phyloP scores from a whole-genome alignment of 2,888 invertebrate genomes.

The Pristionchus fissidentatus region DNA sequence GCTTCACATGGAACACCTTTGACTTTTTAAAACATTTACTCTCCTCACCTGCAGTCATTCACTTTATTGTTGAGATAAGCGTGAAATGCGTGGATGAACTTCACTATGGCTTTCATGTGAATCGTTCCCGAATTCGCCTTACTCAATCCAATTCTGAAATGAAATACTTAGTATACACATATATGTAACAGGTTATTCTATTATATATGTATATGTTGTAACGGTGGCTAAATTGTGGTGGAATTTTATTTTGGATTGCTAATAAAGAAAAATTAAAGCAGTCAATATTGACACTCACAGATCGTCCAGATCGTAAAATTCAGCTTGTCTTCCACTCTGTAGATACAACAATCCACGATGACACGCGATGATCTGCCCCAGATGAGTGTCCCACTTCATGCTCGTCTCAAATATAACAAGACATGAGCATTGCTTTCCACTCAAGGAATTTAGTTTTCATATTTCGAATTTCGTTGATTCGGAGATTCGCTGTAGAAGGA shows the following conservation, averaged over 20 bases:
- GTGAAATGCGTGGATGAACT: slow-evolving; percentile 45
- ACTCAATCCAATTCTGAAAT: background rate
- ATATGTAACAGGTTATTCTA: background rate
- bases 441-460: too few species aligned
- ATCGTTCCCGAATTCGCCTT: background rate
- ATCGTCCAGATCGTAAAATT: slow-evolving; percentile 46
- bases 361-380: slow-evolving; percentile 4
- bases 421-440: too few species aligned
- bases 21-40: too few species aligned
- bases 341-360: slow-evolving; percentile 31
- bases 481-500: too few species aligned
- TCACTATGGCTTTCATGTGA: background rate
- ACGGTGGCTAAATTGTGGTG: too few species aligned
- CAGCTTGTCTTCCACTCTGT: slow-evolving; percentile 5
- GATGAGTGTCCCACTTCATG: background rate
- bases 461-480: too few species aligned
- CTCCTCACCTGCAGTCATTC: slow-evolving; percentile 47
- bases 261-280: background rate
- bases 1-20: too few species aligned
- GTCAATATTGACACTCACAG: slow-evolving; percentile 20
- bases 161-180: background rate
- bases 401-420: background rate
- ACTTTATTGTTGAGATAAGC: slow-evolving; percentile 37
- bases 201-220: too few species aligned
- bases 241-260: background rate